Conservation (phyloP, 2,888 invertebrate genomes). For the Eilema depressum region DNA sequence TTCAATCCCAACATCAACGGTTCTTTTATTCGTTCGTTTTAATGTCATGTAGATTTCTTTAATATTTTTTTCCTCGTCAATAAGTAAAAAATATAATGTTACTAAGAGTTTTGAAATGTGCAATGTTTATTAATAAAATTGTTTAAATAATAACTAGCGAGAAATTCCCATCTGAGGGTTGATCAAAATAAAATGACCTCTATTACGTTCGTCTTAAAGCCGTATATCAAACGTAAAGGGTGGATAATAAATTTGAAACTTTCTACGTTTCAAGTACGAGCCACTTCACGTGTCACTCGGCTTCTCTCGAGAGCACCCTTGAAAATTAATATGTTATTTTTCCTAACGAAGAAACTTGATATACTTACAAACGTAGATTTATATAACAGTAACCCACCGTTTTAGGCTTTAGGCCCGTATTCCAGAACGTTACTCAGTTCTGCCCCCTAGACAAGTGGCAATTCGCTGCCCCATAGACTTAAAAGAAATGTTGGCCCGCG, state of each 20-base stretch:
- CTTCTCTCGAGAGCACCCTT: slow-evolving; percentile 38
- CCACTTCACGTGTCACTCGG: slow-evolving; percentile 39
- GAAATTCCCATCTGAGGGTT: slow-evolving; percentile 9
- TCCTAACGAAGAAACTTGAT: slow-evolving; percentile 30
- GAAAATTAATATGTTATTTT: slow-evolving; percentile 36
- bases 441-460: too few relatives aligned
- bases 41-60: background rate
- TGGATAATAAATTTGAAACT: slow-evolving; percentile 50
- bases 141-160: slow-evolving; percentile 28
- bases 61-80: too few relatives aligned
- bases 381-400: background rate
- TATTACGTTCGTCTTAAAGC: slow-evolving; percentile 28
- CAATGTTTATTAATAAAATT: slow-evolving; percentile 10
- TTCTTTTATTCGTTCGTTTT: background rate
- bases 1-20: too few relatives aligned
- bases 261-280: slow-evolving; percentile 35
- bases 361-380: slow-evolving; percentile 13
- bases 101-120: slow-evolving; percentile 2
- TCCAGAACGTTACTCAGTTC: too few relatives aligned
- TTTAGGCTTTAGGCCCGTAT: background rate
- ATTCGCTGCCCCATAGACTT: too few relatives aligned
- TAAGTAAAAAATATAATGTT: background rate
- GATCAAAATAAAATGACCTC: slow-evolving; percentile 36
- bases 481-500: too few relatives aligned
- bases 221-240: slow-evolving; percentile 35